phyloP scores from a whole-genome alignment of 2,113 vertebrate genomes.

The Megaleporinus macrocephalus region DNA sequence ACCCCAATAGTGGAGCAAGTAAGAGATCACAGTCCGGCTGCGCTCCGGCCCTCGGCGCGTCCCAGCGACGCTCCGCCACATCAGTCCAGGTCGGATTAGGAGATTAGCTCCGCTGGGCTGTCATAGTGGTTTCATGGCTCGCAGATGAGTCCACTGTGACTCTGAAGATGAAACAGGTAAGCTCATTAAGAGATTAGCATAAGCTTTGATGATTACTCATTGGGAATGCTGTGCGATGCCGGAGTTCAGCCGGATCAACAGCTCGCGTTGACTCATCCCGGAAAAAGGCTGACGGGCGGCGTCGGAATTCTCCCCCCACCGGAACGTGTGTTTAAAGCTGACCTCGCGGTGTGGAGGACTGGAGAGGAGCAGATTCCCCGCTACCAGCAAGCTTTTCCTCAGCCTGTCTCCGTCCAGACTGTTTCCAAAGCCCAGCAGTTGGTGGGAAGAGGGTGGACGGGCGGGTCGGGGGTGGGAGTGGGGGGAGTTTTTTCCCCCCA shows the following conservation, averaged over 20 bases:
- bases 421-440: slow-evolving; percentile 39
- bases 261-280: neutral
- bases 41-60: neutral
- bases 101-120: slow-evolving; percentile 5
- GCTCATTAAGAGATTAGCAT: slow-evolving; percentile 44
- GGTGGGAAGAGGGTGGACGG: neutral
- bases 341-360: slow-evolving; percentile 13
- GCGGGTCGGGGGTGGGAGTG: no score
- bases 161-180: slow-evolving; percentile 40
- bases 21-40: neutral
- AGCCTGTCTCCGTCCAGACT: slow-evolving; percentile 18
- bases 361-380: slow-evolving; percentile 14
- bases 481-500: neutral
- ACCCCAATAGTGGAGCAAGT: no score
- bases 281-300: neutral
- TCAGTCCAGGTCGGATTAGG: slow-evolving; percentile 38
- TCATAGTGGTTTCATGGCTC: slow-evolving; percentile 27
- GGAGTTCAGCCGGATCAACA: neutral
- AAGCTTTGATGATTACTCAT: slow-evolving; percentile 24
- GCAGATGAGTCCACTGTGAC: slow-evolving; percentile 1
- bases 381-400: slow-evolving; percentile 20
- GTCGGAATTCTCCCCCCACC: neutral
- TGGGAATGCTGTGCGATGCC: neutral
- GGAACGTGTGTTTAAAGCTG: slow-evolving; percentile 36
- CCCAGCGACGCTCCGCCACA: neutral